These are phyloP conservation scores for Isichthys henryi DNA, from an alignment of 2,113 vertebrate species.

Conservation along the genomic window DNA sequence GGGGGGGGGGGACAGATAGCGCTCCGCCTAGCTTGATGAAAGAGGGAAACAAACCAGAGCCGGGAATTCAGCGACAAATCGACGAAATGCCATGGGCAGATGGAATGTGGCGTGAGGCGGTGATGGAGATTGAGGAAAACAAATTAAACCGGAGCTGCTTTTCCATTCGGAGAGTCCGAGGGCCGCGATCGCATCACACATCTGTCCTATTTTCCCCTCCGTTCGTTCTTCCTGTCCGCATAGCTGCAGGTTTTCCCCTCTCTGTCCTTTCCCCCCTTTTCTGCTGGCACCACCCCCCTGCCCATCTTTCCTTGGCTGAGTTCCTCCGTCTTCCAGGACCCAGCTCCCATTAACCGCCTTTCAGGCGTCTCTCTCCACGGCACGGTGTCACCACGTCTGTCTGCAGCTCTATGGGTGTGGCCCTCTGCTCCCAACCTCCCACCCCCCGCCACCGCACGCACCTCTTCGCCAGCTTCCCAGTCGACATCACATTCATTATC, in stretches of 20 bases:
- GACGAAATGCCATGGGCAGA: conserved; percentile 37
- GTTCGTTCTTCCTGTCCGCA: background rate
- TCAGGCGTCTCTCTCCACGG: background rate
- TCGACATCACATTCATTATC: conserved; percentile 65
- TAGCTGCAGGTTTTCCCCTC: background rate
- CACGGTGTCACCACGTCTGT: background rate
- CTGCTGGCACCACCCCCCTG: conserved; percentile 6
- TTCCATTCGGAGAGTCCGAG: conserved; percentile 28
- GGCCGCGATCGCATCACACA: background rate
- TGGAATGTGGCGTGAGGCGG: conserved; percentile 3
- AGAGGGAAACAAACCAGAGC: conserved; percentile 23
- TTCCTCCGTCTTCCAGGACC: background rate
- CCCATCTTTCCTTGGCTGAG: background rate
- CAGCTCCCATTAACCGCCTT: background rate
- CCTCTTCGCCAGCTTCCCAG: conserved; percentile 17
- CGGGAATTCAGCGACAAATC: conserved; percentile 30
- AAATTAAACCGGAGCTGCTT: conserved; percentile 30
- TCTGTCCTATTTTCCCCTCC: background rate
- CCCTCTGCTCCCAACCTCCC: conserved; percentile 16
- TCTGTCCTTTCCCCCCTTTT: background rate
- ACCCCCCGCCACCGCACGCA: background rate
- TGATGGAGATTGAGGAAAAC: conserved; percentile 24
- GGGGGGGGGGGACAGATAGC: conserved; percentile 35
- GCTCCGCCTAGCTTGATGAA: conserved; percentile 27
- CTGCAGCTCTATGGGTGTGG: conserved; percentile 28